Evolutionary conservation across 2,888 invertebrate genomes (phyloP), one percentile per base, ranked within the genome.

Genomic region (Ganaspis brasiliensis): DNA sequence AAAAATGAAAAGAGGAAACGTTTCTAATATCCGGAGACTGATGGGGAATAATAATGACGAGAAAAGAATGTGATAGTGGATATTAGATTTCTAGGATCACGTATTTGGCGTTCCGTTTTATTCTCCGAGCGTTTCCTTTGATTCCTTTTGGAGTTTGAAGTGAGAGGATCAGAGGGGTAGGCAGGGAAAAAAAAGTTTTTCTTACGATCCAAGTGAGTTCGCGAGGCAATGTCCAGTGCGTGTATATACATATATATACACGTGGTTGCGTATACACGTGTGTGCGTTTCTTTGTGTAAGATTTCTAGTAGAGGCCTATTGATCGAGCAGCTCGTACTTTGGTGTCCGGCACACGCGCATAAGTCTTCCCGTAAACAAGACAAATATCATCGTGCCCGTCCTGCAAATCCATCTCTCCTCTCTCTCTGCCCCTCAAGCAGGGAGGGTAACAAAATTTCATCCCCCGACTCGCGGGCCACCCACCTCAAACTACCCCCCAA

Each of bases 331-430:
- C n/a, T 55, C 26, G 77, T 74, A 78, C 78, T 80, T 78, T 67
- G 79, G 74, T 79, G 76, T 70, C 78, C 76, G 78, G 81, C 81
- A 90, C 90, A 91, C 90, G 91, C 90, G 90, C 90, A 90, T 90
- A 90, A 89, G 90, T 90, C 90, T 89, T 88, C 85, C 85, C 90
- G 88, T 89, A 91, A 91, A 91, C 91, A 90, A 91, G 91, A 91
- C 91, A 90, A 91, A 91, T 91, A 91, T 91, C 90, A 90, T 89
- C 89, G 87, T 87, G 82, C 85, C 86, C 87, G 86, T 88, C 88
- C 88, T 88, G 88, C 86, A 89, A 90, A 90, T 89, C 86, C 83
- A 82, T 83, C 84, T 83, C 74, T 83, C 81, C 81, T 78, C 79
- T 82, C 80, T 73, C 74, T 19, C 19, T 79, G 76, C 73, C 78